Conservation (phyloP, 2,797 vertebrate genomes). For the Epinephelus awoara region DNA sequence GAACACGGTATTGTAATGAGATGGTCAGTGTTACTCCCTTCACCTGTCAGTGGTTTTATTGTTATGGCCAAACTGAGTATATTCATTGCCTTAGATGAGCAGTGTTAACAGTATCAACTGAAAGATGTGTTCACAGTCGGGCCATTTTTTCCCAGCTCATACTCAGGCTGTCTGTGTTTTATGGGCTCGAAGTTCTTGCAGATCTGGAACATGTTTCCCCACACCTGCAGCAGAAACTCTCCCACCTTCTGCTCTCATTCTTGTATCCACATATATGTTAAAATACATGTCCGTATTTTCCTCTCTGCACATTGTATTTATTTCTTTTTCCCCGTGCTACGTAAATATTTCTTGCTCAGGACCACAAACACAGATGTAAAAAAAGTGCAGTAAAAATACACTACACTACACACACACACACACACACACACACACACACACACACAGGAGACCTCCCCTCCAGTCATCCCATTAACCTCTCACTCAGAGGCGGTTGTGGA, state of each 20-base stretch:
- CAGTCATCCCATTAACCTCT: slow-evolving; percentile 61
- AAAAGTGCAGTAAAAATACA: not conserved
- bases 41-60: no score
- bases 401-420: no score
- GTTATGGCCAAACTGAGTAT: no score
- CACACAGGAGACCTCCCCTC: slow-evolving; percentile 21
- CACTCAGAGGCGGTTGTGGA: slow-evolving; percentile 38
- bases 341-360: not conserved
- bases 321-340: not conserved
- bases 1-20: no score
- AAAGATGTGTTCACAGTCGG: slow-evolving; percentile 5
- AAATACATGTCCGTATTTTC: not conserved
- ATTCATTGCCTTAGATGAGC: not conserved
- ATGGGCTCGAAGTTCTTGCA: slow-evolving; percentile 45
- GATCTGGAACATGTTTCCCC: slow-evolving; percentile 70
- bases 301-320: slow-evolving; percentile 8
- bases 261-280: not conserved
- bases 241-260: not conserved
- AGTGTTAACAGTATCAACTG: not conserved
- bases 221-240: slow-evolving; percentile 58
- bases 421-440: no score
- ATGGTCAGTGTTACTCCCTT: no score
- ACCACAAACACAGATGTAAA: not conserved
- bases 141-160: slow-evolving; percentile 7
- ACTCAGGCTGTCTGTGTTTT: slow-evolving; percentile 58